Base-by-base conservation (phyloP, 2,797 vertebrate species). In the Cynodonichthys magdalenae region DNA sequence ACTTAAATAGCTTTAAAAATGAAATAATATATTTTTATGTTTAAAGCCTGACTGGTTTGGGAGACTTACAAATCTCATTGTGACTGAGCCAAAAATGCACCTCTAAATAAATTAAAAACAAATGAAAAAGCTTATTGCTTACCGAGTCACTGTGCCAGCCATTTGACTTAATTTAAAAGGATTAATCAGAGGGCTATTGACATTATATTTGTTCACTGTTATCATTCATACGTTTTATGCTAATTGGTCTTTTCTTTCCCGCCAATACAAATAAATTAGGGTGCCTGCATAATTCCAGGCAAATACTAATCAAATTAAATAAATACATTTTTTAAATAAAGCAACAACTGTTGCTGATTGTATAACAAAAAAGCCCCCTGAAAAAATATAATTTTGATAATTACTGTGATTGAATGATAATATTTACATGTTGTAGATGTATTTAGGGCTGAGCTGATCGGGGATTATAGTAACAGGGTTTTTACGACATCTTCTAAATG, bases 121-220 rank as follows among this genome's bases (percentile, higher is more conserved):
- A 93, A 92, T 90, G 72, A 90, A 92, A 93, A 90, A 84, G 87
- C 91, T 93, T 92, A 92, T 93, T 90, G 90, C 85, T 91, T 89
- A 89, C 81, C 50, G 80, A 90, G 85, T 89, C 85, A 81, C 89
- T 80, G 79, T 87, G 78, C 81, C 82, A 83, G 82, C 80, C 82
- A 79, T 90, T 92, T 89, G 90, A 87, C 87, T 75, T 76, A 44
- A 75, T 90, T 92, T 82, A 66, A 66, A 78, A 86, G 90, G 89
- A 93, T 93, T 93, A 92, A 92, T 93, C 91, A 92, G 78, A 75
- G 77, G 78, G 86, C 86, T 93, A 92, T 91, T 92, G 92, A 92
- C 90, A 91, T 91, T 91, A 87, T 89, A 93, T 91, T 89, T 84
- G 89, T 90, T 82, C 80, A 89, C 88, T 90, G 91, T 94, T 90